Conservation (phyloP, 1,140 invertebrate species). For the Drosophila arizonae region DNA sequence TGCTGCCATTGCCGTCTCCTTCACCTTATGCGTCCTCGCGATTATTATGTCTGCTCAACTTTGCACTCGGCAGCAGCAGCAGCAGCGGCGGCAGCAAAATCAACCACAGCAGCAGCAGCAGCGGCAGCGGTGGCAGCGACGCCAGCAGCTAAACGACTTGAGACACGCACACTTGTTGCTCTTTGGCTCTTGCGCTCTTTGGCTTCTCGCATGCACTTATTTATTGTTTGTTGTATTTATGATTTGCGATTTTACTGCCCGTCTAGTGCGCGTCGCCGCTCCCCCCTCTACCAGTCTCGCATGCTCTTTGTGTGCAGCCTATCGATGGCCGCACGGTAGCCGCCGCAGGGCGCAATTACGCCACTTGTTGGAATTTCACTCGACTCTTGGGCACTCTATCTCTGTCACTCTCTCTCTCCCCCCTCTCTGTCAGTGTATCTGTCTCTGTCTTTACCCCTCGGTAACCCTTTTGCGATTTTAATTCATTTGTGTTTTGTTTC, state of each 20-base stretch:
- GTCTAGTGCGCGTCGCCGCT: neutral
- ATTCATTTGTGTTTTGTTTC: conserved; percentile 73
- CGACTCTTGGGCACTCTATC: conserved; percentile 33
- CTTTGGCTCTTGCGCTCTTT: conserved; percentile 53
- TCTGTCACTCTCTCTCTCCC: neutral
- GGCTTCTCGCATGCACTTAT: conserved; percentile 60
- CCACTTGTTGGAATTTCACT: conserved; percentile 81
- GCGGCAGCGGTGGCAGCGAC: conserved; percentile 15
- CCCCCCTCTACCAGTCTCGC: neutral
- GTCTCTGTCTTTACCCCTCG: conserved; percentile 13
- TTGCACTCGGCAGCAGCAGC: conserved; percentile 59
- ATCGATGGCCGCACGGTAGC: conserved; percentile 72
- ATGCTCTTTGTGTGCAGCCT: conserved; percentile 13
- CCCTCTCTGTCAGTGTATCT: neutral
- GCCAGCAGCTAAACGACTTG: conserved; percentile 69
- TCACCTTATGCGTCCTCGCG: conserved; percentile 35
- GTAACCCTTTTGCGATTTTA: conserved; percentile 41
- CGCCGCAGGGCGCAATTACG: conserved; percentile 78
- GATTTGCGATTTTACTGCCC: conserved; percentile 71
- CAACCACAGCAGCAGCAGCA: neutral
- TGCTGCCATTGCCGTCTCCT: conserved; percentile 1
- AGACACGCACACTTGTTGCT: conserved; percentile 78
- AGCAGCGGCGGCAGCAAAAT: neutral
- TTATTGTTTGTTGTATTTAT: conserved; percentile 81
- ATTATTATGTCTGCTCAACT: conserved; percentile 69